Evolutionary conservation across 2,797 vertebrate genomes (phyloP), one percentile per base, ranked within the genome.

Genomic region (Rhinogobio ventralis): DNA sequence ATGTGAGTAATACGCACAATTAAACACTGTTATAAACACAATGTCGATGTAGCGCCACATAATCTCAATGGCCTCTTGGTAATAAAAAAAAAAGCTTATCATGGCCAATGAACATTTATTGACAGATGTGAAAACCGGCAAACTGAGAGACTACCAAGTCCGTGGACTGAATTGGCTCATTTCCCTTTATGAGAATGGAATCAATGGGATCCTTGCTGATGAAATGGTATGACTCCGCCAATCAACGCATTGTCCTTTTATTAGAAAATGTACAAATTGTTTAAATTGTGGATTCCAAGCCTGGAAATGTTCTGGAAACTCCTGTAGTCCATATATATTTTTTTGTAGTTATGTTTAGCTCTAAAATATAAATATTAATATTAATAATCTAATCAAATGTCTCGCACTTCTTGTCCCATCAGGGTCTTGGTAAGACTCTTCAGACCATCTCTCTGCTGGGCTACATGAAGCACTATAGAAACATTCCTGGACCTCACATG

Each of bases 381-480:
- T n/a, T n/a, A n/a, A n/a, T n/a, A n/a, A n/a, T n/a, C n/a, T n/a
- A n/a, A n/a, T 73, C 45, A 33, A 55, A 45, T 25, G 0, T 7
- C 7, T 77, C 9, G 4, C 25, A 5, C 2, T 10, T 11, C 39
- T n/a, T 80, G 14, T 57, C 82, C 77, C 23, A 4, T 84, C 89
- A 99, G 98, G 98, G 98, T 92, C 92, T 99, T 84, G 98, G 98
- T 36, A 99, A 99, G 93, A 99, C 98, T 36, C 94, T 99, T 84
- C 98, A 99, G 94, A 99, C 98, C 0, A 99, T 99, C 91, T 96
- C 98, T 89, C 95, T 99, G 89, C 95, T 99, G 90, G 98, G 98
- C 5, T 99, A 99, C 86, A 99, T 99, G 98, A 99, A 99, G 92
- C 98, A 99, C 93, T 99, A 99, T 94, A 97, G 98, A 92, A 99